Percentiles rank a stretch among this genome's conserved stretches.
These are phyloP conservation scores for Ceyx melanurus DNA, from an alignment of 2,113 vertebrate genomes.

Conservation along the genomic window DNA sequence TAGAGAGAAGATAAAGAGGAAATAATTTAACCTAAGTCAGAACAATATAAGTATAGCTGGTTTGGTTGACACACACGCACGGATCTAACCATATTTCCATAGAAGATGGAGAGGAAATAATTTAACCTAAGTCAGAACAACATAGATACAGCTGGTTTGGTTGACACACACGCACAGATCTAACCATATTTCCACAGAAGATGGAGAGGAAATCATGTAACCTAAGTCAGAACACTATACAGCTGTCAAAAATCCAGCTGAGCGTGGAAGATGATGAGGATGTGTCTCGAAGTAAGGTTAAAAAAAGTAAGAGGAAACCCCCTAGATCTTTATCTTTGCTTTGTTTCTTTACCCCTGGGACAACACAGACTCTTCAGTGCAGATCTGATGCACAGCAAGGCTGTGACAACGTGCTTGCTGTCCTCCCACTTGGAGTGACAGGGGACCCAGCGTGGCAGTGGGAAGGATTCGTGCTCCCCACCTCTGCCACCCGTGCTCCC, in stretches of 20 bases:
- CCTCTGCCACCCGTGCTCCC: background rate
- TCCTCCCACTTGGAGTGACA: background rate
- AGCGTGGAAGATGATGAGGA: background rate
- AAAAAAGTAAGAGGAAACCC: background rate
- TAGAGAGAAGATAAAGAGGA: background rate
- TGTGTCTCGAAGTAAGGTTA: background rate
- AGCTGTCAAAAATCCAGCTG: background rate
- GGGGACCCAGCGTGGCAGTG: background rate
- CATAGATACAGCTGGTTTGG: background rate
- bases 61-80: background rate
- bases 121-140: background rate
- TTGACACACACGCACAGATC: background rate
- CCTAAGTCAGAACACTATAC: background rate
- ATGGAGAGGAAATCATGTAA: background rate
- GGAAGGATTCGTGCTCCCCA: background rate
- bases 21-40: background rate
- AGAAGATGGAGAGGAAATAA: background rate
- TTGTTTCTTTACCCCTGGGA: background rate
- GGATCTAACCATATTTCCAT: background rate
- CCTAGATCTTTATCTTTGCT: background rate
- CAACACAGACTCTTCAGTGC: background rate
- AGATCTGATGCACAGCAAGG: fast-evolving
- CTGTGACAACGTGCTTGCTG: background rate
- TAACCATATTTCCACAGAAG: background rate
- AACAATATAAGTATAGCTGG: background rate